A percentile compares a stretch with the other conserved stretches of the same genome.
Conservation (phyloP, 1,140 invertebrate genomes). For the Galendromus occidentalis region DNA sequence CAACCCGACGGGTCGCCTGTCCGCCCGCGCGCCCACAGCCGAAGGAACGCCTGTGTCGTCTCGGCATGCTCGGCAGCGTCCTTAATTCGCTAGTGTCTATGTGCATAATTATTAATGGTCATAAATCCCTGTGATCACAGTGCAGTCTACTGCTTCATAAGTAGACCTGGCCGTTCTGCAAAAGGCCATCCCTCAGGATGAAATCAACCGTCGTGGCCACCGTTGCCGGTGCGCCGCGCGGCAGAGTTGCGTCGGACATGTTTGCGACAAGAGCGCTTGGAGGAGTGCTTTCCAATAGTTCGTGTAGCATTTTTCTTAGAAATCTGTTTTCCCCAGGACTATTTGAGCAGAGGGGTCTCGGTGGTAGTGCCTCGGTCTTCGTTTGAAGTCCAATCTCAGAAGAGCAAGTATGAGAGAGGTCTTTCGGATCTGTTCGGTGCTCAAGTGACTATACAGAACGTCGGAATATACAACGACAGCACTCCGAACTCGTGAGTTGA, state of each 20-base stretch:
- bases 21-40: no score
- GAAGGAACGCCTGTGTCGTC: no score
- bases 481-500: neutral
- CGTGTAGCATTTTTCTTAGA: no score
- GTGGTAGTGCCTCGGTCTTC: neutral
- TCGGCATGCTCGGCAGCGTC: no score
- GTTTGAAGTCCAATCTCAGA: neutral
- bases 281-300: no score
- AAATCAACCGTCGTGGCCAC: no score
- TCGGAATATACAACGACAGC: neutral
- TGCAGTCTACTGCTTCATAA: neutral
- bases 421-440: neutral
- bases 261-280: no score
- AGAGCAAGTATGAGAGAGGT: neutral
- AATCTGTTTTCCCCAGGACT: neutral
- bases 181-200: no score
- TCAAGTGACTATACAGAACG: neutral
- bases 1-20: no score
- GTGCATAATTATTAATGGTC: constrained; percentile 2
- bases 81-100: neutral
- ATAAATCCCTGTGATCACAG: neutral
- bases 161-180: no score
- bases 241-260: no score
- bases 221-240: no score
- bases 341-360: neutral